A percentile compares a stretch with the other conserved stretches of the same genome.
These are phyloP conservation scores for Mormyrus lacerda DNA, from an alignment of 2,113 vertebrate species.

Conservation along the genomic window DNA sequence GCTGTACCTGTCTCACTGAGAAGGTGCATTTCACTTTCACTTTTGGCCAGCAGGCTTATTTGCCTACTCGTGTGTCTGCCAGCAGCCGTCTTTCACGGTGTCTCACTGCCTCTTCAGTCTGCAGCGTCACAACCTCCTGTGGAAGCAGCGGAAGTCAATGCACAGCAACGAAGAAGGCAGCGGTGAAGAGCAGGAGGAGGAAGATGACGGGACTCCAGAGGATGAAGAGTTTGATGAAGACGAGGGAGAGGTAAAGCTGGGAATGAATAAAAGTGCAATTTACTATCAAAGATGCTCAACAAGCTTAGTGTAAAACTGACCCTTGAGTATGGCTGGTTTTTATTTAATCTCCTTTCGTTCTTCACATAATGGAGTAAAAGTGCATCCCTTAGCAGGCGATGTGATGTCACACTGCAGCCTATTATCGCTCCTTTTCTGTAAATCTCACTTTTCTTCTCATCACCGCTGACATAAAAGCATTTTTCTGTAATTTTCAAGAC, in stretches of 20 bases:
- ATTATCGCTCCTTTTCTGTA: neutral
- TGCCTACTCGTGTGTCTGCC: neutral
- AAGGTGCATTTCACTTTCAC: neutral
- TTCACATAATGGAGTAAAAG: neutral
- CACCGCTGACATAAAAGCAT: neutral
- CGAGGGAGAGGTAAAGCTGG: slow-evolving; percentile 10
- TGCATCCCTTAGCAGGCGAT: neutral
- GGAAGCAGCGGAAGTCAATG: slow-evolving; percentile 61
- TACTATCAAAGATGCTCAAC: neutral
- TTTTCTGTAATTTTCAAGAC: neutral
- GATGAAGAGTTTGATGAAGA: slow-evolving; percentile 13
- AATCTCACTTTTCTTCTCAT: neutral
- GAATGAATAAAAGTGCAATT: neutral
- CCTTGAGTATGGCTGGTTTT: neutral
- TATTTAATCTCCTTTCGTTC: neutral
- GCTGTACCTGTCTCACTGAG: neutral
- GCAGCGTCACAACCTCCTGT: slow-evolving; percentile 66
- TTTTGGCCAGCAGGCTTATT: neutral
- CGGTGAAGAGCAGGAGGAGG: slow-evolving; percentile 25
- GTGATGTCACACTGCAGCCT: neutral
- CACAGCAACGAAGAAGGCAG: slow-evolving; percentile 28
- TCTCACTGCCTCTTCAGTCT: slow-evolving; percentile 46
- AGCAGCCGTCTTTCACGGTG: neutral
- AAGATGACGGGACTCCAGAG: slow-evolving; percentile 14
- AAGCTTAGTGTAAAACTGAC: neutral